Conservation (phyloP, 1,140 invertebrate species). For the Periplaneta americana region DNA sequence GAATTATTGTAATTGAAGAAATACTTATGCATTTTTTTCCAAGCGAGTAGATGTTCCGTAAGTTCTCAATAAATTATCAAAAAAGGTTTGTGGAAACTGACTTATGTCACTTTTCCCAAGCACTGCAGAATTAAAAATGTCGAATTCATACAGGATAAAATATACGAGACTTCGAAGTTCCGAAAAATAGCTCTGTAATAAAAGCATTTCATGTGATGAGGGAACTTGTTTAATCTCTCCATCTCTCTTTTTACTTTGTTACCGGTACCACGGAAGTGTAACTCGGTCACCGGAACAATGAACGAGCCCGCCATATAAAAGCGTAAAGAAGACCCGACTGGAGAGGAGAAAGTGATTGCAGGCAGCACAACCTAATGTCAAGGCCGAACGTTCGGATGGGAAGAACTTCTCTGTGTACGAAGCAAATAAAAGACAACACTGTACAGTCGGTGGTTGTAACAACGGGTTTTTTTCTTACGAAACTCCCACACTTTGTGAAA, state of each 20-base stretch:
- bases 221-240: too few relatives aligned
- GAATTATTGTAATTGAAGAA: too few relatives aligned
- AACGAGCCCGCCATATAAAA: neutral
- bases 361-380: neutral
- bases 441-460: neutral
- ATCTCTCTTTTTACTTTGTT: neutral
- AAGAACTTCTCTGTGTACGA: neutral
- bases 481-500: neutral
- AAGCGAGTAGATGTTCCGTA: too few relatives aligned
- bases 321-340: neutral
- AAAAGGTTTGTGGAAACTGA: too few relatives aligned
- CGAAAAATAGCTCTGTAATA: too few relatives aligned
- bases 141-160: too few relatives aligned
- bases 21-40: too few relatives aligned
- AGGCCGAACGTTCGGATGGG: neutral
- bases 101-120: too few relatives aligned
- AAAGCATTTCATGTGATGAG: too few relatives aligned
- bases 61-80: too few relatives aligned
- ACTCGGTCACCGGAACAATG: neutral
- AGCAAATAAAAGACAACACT: neutral
- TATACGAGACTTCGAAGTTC: too few relatives aligned
- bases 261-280: neutral
- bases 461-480: neutral
- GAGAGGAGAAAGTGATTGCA: neutral
- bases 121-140: too few relatives aligned